phyloP scores from a whole-genome alignment of 2,113 vertebrate species.

The Ptilonorhynchus violaceus region DNA sequence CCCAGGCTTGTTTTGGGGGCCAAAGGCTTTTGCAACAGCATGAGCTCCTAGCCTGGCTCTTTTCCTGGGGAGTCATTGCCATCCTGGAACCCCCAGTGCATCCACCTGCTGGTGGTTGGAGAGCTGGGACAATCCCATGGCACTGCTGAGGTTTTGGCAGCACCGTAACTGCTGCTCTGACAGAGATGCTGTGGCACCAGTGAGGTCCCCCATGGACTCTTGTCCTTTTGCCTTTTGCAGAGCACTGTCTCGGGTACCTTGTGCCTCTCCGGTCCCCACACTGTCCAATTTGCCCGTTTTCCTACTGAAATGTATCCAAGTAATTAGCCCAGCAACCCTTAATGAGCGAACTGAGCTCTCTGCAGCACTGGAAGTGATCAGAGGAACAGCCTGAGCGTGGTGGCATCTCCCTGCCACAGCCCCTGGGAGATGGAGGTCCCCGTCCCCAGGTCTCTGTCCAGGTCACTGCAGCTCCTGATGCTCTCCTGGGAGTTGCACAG shows the following conservation, averaged over 20 bases:
- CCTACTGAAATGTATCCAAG: conserved; percentile 35
- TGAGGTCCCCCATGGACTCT: background rate
- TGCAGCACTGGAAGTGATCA: background rate
- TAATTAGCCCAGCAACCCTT: conserved; percentile 57
- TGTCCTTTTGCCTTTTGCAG: background rate
- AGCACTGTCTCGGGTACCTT: background rate
- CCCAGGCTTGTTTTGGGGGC: background rate
- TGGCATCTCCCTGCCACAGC: background rate
- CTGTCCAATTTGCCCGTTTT: background rate
- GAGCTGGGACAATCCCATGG: rapidly evolving
- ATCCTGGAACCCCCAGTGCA: background rate
- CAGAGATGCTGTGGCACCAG: background rate
- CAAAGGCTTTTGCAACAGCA: background rate
- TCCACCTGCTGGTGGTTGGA: background rate
- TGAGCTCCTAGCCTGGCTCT: background rate
- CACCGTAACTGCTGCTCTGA: background rate
- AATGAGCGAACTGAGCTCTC: conserved; percentile 20
- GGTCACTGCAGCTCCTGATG: background rate
- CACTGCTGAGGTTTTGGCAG: background rate
- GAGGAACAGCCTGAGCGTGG: background rate
- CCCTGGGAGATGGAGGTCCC: background rate
- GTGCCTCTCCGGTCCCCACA: background rate
- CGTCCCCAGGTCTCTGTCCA: background rate
- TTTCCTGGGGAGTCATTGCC: background rate
- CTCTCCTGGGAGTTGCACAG: rapidly evolving